phyloP scores from a whole-genome alignment of 2,888 invertebrate genomes.

The Erebia epiphron region DNA sequence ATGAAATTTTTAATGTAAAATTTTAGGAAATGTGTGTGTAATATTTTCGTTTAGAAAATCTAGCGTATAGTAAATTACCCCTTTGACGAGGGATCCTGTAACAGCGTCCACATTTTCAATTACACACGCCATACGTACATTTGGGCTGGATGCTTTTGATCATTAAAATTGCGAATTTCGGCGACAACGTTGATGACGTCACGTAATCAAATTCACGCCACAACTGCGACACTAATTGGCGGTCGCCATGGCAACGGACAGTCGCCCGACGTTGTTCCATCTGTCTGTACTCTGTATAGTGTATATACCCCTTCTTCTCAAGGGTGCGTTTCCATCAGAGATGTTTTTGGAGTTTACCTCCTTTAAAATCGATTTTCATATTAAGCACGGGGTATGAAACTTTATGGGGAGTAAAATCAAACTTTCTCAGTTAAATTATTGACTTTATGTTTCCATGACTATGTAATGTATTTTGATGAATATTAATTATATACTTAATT shows the following conservation, averaged over 20 bases:
- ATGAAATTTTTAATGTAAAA: no score
- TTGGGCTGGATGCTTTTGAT: slow-evolving; percentile 2
- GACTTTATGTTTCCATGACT: no score
- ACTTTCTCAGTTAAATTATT: no score
- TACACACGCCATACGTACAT: neutral
- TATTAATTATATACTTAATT: no score
- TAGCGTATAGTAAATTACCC: neutral
- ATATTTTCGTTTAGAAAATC: neutral
- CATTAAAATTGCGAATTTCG: slow-evolving; percentile 17
- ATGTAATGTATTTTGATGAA: no score
- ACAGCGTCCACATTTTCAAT: neutral
- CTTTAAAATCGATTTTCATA: no score
- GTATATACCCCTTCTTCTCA: neutral
- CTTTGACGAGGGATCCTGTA: neutral
- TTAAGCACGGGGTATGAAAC: no score
- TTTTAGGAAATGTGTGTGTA: no score
- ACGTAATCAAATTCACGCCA: slow-evolving; percentile 25
- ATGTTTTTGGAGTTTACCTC: no score
- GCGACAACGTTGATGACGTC: slow-evolving; percentile 17
- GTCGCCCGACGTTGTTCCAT: neutral
- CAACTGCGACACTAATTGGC: slow-evolving; percentile 27
- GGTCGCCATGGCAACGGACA: slow-evolving; percentile 22
- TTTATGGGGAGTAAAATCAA: no score
- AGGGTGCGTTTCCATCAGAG: no score
- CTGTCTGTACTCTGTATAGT: neutral